Base-by-base conservation (phyloP, 2,113 vertebrate genomes). In the Platycercus adscitus region DNA sequence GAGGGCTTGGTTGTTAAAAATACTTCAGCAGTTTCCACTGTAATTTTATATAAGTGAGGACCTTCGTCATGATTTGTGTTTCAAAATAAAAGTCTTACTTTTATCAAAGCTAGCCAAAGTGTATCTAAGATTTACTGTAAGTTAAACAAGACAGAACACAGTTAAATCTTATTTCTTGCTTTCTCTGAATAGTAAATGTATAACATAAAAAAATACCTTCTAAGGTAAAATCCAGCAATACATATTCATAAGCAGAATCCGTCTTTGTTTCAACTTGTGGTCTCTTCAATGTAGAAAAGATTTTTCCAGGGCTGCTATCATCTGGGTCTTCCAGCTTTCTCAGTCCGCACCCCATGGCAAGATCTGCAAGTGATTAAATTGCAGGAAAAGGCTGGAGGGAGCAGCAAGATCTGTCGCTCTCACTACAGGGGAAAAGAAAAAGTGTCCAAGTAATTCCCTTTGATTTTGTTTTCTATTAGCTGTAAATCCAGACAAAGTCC, bases 251-350 rank as follows among this genome's bases (percentile, higher is more conserved):
- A 80, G 98, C 99, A 47, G 98, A 98, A 85, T 99, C 99, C 2
- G 97, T 98, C 96, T 98, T 99, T 97, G 98, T 99, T 97, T 99
- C 99, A 96, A 99, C 99, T 97, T 99, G 99, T 4, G 99, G 98
- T 98, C 99, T 99, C 97, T 99, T 99, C 96, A 99, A 90, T 1
- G 99, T 99, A 95, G 99, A 99, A 96, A 99, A 99, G 91, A 99
- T 99, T 96, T 99, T 99, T 97, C 99, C 99, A 90, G 99, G 99
- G 90, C 99, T 99, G 98, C 98, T 99, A 97, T 99, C 99, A 98
- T 99, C 99, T 78, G 99, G 99, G 95, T 99, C 99, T 95, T 99
- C 99, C 95, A 99, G 98, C 95, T 99, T 99, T 94, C 99, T 97
- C 87, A 99, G 97, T 97, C 99, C 99, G 96, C 99, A 99, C 98